Base-by-base conservation (phyloP, 2,888 invertebrate species). In the Chymomyza fuscimana region DNA sequence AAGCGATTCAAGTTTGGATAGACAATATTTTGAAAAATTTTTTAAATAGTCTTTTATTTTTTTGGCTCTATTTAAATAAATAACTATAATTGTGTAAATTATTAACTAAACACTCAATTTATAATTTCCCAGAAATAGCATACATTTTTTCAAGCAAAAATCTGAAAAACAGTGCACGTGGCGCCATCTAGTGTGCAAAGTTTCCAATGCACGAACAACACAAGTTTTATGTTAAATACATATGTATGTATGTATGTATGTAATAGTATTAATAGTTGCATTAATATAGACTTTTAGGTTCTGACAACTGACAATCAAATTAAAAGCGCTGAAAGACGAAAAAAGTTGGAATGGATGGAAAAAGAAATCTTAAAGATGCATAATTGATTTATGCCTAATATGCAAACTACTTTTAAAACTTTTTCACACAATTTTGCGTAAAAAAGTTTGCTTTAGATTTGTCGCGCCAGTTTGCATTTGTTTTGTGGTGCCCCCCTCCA, bases 371-470 rank as follows among this genome's bases (percentile, higher is more conserved):
- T 54, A 67, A 69, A 65, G 70, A 76, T 86, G 72, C 80, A 86
- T 84, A 83, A 86, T 86, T 86, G 83, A 83, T 82, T 86, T 81
- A 82, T 74, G 85, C 80, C 72, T 73, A 80, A 72, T 72, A 79
- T 78, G 69, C 72, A 67, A 67, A 78, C 67, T 29, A 73, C 67
- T 77, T 73, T 46, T 40, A 50, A 54, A 65, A 76, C 69, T 80
- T 80, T 75, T 74, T 76, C 65, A 74, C 78, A 72, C 71, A 78
- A 73, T 77, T 74, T 72, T 73, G 72, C 61, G 68, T 70, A 46
- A 70, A 73, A 76, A 73, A 32, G 32, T 32, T 32, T 32, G 32
- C 59, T 80, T 76, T 69, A 62, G 2, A 67, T 12, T 61, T 61
- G 46, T 40, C 32, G 32, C 32, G 32, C 32, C 32, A 32, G 32